Percentiles rank a stretch among this genome's conserved stretches.
phyloP scores from a whole-genome alignment of 2,888 invertebrate species.

The Drosophila meridionalis region DNA sequence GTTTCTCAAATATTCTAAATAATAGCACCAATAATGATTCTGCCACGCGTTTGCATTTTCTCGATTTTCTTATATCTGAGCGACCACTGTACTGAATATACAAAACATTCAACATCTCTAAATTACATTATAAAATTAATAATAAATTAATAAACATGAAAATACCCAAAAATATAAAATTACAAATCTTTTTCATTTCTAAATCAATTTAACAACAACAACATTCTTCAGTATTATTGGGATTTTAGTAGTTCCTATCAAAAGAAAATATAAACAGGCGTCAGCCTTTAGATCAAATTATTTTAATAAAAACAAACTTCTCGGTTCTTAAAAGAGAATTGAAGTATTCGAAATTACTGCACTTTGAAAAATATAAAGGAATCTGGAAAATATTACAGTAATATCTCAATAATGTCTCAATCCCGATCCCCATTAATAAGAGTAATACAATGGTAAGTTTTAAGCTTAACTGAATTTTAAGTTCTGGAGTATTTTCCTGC shows the following conservation, averaged over 20 bases:
- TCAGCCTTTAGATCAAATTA: too few relatives aligned
- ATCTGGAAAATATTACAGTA: too few relatives aligned
- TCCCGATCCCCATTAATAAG: too few relatives aligned
- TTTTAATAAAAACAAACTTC: too few relatives aligned
- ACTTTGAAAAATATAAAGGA: too few relatives aligned
- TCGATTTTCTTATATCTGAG: neutral
- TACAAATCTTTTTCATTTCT: neutral
- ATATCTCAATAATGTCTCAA: too few relatives aligned
- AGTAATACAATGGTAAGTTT: neutral
- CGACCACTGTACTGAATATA: constrained; percentile 21
- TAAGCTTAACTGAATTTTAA: neutral
- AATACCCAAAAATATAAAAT: constrained; percentile 3
- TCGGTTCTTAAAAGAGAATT: too few relatives aligned
- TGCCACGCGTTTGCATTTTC: neutral
- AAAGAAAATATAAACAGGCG: too few relatives aligned
- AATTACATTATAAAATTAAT: constrained; percentile 38
- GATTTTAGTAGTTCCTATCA: too few relatives aligned
- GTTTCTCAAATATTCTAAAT: neutral
- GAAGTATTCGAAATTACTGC: too few relatives aligned
- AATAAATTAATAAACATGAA: constrained; percentile 18
- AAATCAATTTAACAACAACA: neutral
- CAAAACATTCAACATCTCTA: constrained; percentile 44
- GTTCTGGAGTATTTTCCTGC: too few relatives aligned
- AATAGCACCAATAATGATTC: neutral
- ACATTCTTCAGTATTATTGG: too few relatives aligned